phyloP scores from a whole-genome alignment of 2,888 invertebrate species.

The Tinea pellionella region DNA sequence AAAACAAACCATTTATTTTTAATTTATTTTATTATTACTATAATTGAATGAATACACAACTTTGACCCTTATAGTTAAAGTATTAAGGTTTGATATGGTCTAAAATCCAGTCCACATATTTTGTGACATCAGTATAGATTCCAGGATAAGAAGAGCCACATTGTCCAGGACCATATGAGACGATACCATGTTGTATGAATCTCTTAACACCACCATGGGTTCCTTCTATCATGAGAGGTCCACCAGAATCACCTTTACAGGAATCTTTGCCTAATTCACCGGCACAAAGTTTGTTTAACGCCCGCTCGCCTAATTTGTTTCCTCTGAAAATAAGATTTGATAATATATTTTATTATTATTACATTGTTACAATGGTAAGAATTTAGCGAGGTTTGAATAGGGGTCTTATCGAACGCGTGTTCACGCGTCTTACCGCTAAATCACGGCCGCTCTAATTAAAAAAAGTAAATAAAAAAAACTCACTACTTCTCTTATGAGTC shows the following conservation, averaged over 20 bases:
- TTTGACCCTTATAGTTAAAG: no score
- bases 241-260: slow-evolving; percentile 75
- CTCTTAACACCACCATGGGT: slow-evolving; percentile 15
- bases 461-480: no score
- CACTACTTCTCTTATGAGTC: no score
- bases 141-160: slow-evolving; percentile 41
- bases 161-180: slow-evolving; percentile 22
- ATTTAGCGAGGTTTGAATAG: no score
- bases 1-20: no score
- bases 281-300: slow-evolving; percentile 21
- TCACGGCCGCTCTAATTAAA: no score
- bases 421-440: no score
- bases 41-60: no score
- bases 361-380: no score
- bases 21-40: no score
- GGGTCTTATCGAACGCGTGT: no score
- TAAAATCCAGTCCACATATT: slow-evolving; percentile 45
- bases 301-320: slow-evolving; percentile 9
- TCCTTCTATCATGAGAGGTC: slow-evolving; percentile 60
- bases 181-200: slow-evolving; percentile 28
- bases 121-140: slow-evolving; percentile 44
- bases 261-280: slow-evolving; percentile 64
- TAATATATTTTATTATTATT: no score
- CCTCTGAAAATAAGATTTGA: slow-evolving; percentile 14
- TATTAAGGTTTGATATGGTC: slow-evolving; percentile 22